Percentiles rank a stretch among this genome's conserved stretches.
Conservation (phyloP, 2,888 invertebrate species). For the Philopedon plagiatum region DNA sequence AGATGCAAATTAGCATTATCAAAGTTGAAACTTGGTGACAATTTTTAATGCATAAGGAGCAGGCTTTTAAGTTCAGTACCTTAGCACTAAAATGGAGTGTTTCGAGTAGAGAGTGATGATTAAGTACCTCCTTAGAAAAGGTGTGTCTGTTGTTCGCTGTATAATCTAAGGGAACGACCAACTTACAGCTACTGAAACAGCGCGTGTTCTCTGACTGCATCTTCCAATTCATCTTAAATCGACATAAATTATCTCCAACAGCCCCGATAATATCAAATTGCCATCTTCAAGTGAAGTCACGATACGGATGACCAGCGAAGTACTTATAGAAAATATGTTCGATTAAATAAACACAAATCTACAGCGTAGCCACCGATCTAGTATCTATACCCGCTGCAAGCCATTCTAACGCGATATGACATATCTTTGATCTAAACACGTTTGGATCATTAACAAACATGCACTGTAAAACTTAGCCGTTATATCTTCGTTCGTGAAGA, state of each 20-base stretch:
- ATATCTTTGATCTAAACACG: slow-evolving; percentile 64
- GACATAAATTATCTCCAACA: not conserved
- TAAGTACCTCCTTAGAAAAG: too few species aligned
- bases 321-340: slow-evolving; percentile 33
- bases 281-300: slow-evolving; percentile 31
- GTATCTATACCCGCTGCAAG: slow-evolving; percentile 32
- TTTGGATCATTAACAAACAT: slow-evolving; percentile 53
- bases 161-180: too few species aligned
- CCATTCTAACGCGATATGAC: slow-evolving; percentile 61
- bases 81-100: too few species aligned
- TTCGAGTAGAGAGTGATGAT: too few species aligned
- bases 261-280: not conserved
- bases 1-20: too few species aligned
- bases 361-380: slow-evolving; percentile 40
- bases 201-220: too few species aligned
- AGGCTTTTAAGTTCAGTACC: too few species aligned
- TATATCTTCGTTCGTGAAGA: slow-evolving; percentile 34
- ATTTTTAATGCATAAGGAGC: too few species aligned
- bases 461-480: slow-evolving; percentile 35
- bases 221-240: not conserved
- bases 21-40: too few species aligned
- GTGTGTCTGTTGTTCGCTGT: too few species aligned
- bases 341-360: slow-evolving; percentile 17
- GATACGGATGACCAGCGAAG: slow-evolving; percentile 12
- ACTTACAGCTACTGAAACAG: too few species aligned